phyloP scores from a whole-genome alignment of 2,797 vertebrate species.

The Selene dorsalis region DNA sequence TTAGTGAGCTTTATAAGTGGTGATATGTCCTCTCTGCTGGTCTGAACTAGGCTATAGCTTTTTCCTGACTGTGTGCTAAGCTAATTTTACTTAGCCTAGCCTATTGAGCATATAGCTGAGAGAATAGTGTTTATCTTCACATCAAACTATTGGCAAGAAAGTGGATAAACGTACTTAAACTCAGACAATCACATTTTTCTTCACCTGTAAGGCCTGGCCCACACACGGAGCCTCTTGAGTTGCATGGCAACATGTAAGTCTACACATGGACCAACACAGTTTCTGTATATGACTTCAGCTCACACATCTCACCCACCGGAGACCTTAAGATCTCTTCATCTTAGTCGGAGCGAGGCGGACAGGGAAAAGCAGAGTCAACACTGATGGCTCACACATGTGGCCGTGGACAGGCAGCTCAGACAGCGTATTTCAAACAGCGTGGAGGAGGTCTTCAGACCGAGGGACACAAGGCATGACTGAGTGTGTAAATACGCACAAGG shows the following conservation, averaged over 20 bases:
- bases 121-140: background rate
- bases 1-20: no score
- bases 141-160: background rate
- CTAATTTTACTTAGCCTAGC: no score
- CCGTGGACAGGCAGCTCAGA: slow-evolving; percentile 60
- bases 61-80: background rate
- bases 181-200: background rate
- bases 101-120: background rate
- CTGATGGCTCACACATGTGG: slow-evolving; percentile 79
- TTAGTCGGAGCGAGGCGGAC: slow-evolving; percentile 57
- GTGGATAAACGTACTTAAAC: background rate
- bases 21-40: no score
- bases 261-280: slow-evolving; percentile 25
- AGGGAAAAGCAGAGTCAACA: slow-evolving; percentile 56
- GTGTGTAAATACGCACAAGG: slow-evolving; percentile 73
- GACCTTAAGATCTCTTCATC: slow-evolving; percentile 60
- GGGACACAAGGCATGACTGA: slow-evolving; percentile 64
- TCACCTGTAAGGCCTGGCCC: slow-evolving; percentile 18
- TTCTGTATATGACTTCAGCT: slow-evolving; percentile 54
- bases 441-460: slow-evolving; percentile 61
- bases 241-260: slow-evolving; percentile 36
- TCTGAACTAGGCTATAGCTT: background rate
- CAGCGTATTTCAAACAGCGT: slow-evolving; percentile 66
- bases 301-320: slow-evolving; percentile 51
- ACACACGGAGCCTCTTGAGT: slow-evolving; percentile 6